phyloP scores from a whole-genome alignment of 2,888 invertebrate genomes.

The Smittia aterrima region DNA sequence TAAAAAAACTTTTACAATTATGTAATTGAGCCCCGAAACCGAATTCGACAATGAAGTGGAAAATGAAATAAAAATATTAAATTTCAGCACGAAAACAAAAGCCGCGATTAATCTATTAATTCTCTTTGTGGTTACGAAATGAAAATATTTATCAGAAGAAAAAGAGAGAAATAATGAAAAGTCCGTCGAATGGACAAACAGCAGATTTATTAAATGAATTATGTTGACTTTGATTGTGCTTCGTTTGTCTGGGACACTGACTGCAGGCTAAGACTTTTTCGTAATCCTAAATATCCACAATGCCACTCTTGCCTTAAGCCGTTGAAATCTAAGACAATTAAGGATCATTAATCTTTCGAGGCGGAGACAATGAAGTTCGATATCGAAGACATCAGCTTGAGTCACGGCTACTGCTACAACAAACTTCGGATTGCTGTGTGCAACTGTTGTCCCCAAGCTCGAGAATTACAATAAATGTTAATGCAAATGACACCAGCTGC shows the following conservation, averaged over 20 bases:
- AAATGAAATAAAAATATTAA: conserved; percentile 21
- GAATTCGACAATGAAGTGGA: background rate
- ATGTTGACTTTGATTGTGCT: conserved; percentile 10
- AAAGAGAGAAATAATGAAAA: background rate
- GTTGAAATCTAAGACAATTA: conserved; percentile 12
- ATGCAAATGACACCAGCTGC: background rate
- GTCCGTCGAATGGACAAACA: conserved; percentile 4
- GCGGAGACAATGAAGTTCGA: conserved; percentile 12
- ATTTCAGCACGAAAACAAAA: conserved; percentile 16
- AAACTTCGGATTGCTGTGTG: no score
- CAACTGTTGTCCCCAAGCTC: background rate
- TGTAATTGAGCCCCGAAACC: conserved; percentile 16
- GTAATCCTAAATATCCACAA: no score
- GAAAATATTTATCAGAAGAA: conserved; percentile 1
- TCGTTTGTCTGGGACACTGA: background rate
- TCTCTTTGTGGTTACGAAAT: conserved; percentile 1
- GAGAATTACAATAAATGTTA: background rate
- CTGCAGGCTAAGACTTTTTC: no score
- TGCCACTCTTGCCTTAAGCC: no score
- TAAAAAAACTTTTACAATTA: conserved; percentile 13
- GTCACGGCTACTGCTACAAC: background rate
- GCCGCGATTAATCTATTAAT: conserved; percentile 27
- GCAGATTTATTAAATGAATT: background rate
- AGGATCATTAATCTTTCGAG: conserved; percentile 18
- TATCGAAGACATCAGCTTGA: background rate